Conservation (phyloP, 1,140 invertebrate species). For the Drosophila obscura region DNA sequence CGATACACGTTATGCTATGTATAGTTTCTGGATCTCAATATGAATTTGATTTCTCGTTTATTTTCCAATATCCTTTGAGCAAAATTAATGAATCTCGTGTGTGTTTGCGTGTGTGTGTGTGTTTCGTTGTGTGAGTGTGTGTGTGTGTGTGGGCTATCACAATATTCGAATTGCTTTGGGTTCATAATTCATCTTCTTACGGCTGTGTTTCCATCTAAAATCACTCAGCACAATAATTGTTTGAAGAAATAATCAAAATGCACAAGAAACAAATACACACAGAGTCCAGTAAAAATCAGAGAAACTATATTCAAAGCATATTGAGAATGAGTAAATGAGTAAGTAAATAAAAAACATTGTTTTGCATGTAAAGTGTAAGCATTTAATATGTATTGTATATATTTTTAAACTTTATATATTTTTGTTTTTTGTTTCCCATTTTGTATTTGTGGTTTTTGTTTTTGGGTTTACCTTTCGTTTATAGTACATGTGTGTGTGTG, state of each 20-base stretch:
- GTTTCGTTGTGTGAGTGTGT: slow-evolving; percentile 5
- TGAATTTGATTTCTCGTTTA: slow-evolving; percentile 46
- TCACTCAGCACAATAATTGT: slow-evolving; percentile 33
- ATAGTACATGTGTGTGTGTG: slow-evolving; percentile 35
- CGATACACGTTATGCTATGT: slow-evolving; percentile 80
- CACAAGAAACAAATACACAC: slow-evolving; percentile 21
- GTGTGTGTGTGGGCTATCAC: slow-evolving; percentile 71
- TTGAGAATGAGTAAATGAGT: slow-evolving; percentile 3
- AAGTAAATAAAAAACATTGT: slow-evolving; percentile 49
- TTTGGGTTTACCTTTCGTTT: slow-evolving; percentile 23
- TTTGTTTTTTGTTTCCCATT: slow-evolving; percentile 27
- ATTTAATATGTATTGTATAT: slow-evolving; percentile 55
- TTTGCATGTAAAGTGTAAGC: slow-evolving; percentile 43
- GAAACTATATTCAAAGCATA: slow-evolving; percentile 24
- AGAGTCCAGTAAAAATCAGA: slow-evolving; percentile 20
- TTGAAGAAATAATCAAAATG: slow-evolving; percentile 7
- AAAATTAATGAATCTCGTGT: slow-evolving; percentile 63
- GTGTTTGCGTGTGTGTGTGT: slow-evolving; percentile 12
- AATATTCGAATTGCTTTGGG: slow-evolving; percentile 77
- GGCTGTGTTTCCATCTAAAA: slow-evolving; percentile 32
- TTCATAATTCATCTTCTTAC: slow-evolving; percentile 39
- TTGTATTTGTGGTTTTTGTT: slow-evolving; percentile 21
- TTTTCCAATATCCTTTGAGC: slow-evolving; percentile 54
- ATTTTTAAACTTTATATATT: slow-evolving; percentile 72
- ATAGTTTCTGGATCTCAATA: slow-evolving; percentile 67